phyloP scores from a whole-genome alignment of 2,888 invertebrate genomes.

The Prionchulus punctatus region DNA sequence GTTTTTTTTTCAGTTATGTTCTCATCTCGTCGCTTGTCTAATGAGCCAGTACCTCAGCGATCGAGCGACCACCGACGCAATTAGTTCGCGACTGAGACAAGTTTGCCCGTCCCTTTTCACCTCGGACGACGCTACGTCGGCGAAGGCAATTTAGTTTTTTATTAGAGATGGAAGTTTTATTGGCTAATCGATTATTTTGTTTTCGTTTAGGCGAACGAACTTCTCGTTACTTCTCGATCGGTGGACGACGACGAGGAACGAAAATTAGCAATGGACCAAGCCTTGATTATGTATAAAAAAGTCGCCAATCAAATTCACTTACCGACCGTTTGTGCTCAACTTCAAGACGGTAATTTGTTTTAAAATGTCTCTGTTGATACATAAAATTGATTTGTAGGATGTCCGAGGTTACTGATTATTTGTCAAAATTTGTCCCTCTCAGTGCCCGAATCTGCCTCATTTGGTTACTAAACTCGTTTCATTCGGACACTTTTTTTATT shows the following conservation, averaged over 20 bases:
- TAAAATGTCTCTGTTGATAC: no score
- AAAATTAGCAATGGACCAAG: constrained; percentile 11
- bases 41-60: constrained; percentile 80
- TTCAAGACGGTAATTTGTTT: constrained; percentile 55
- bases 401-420: no score
- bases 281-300: constrained; percentile 53
- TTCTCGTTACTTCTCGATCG: constrained; percentile 1
- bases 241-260: background rate
- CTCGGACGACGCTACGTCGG: constrained; percentile 83
- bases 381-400: no score
- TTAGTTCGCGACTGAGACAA: constrained; percentile 67
- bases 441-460: no score
- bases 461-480: no score
- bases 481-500: constrained; percentile 6
- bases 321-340: constrained; percentile 63
- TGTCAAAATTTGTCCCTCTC: no score
- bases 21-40: constrained; percentile 59
- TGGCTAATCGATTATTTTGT: no score
- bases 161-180: no score
- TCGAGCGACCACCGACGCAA: constrained; percentile 79
- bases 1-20: constrained; percentile 32
- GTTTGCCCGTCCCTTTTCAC: constrained; percentile 83
- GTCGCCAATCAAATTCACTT: constrained; percentile 73
- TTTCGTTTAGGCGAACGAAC: constrained; percentile 9
- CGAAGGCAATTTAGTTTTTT: constrained; percentile 49